Evolutionary conservation across 2,888 invertebrate genomes (phyloP), one percentile per base, ranked within the genome.

Genomic region (Synanthedon vespiformis): DNA sequence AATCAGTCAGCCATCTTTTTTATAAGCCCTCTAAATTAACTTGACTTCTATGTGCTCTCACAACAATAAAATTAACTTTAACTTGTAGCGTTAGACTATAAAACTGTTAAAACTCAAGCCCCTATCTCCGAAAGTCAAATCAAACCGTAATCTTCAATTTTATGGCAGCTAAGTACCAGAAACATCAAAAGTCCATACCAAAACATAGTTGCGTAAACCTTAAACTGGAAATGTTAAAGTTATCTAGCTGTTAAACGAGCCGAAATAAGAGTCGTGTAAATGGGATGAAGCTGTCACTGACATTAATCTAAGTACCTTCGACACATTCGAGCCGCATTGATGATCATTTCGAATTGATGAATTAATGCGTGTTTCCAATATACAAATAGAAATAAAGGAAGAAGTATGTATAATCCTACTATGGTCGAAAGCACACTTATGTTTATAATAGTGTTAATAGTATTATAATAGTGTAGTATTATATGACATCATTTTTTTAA

Each of bases 241-340:
- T 62, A 61, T 63, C 61, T 66, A 64, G 54, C 61, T 65, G 64
- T 68, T 65, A 69, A 74, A 69, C 61, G 60, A 59, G 61, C 62
- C 66, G 72, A 67, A 70, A 70, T 64, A 67, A 66, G 62, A 64
- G 58, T 58, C 57, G 55, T 58, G 61, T 64, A 56, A 61, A 61
- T 58, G 65, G 67, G 74, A 73, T 75, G 66, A 70, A 77, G 68
- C 69, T 69, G 72, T 75, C 75, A 70, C 59, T 75, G 74, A 72
- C 73, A 68, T 70, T 64, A 62, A 67, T 65, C 63, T 73, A 74
- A 78, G 67, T 70, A 68, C 72, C 66, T 74, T 74, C 61, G 79
- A 78, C 77, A 70, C 61, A 60, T 70, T 68, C 56, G 54, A 60
- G 68, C 64, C 67, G 67, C 64, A 62, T 58, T 62, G 57, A 61